Percentiles rank a stretch among this genome's conserved stretches.
Conservation (phyloP, 2,888 invertebrate species). For the Yponomeuta sedellus region DNA sequence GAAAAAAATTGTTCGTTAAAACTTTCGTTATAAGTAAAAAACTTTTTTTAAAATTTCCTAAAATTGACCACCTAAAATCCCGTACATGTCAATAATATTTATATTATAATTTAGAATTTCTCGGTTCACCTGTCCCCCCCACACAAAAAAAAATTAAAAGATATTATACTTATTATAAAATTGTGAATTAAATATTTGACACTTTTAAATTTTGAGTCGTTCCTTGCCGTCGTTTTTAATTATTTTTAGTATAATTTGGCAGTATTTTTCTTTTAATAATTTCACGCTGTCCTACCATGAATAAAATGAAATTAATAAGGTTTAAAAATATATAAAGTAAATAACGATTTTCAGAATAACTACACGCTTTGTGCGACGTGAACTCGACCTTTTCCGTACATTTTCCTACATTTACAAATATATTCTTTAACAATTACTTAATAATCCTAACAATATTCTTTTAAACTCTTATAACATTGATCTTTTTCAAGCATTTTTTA, state of each 20-base stretch:
- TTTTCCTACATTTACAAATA: slow-evolving; percentile 34
- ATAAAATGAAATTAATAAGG: neutral
- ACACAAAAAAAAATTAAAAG: slow-evolving; percentile 16
- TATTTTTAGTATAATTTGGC: slow-evolving; percentile 38
- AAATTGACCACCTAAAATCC: slow-evolving; percentile 47
- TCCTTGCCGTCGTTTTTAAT: slow-evolving; percentile 23
- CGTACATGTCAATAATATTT: slow-evolving; percentile 26
- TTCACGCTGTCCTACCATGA: no score
- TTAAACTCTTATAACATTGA: slow-evolving; percentile 48
- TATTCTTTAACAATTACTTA: slow-evolving; percentile 48
- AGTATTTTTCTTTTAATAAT: slow-evolving; percentile 29
- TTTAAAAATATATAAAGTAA: neutral
- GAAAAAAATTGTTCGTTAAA: neutral
- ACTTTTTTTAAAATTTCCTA: slow-evolving; percentile 34
- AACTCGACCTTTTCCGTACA: slow-evolving; percentile 52
- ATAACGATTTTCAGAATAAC: slow-evolving; percentile 27
- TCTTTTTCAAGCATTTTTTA: slow-evolving; percentile 38
- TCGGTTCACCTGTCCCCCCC: slow-evolving; percentile 24
- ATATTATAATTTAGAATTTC: slow-evolving; percentile 58
- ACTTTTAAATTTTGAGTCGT: slow-evolving; percentile 29
- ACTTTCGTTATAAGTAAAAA: neutral
- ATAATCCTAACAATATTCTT: slow-evolving; percentile 44
- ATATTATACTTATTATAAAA: slow-evolving; percentile 26
- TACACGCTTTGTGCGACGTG: slow-evolving; percentile 67
- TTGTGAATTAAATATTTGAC: slow-evolving; percentile 39